Base-by-base conservation (phyloP, 1,140 invertebrate species). In the Lasioglossum baleicum region DNA sequence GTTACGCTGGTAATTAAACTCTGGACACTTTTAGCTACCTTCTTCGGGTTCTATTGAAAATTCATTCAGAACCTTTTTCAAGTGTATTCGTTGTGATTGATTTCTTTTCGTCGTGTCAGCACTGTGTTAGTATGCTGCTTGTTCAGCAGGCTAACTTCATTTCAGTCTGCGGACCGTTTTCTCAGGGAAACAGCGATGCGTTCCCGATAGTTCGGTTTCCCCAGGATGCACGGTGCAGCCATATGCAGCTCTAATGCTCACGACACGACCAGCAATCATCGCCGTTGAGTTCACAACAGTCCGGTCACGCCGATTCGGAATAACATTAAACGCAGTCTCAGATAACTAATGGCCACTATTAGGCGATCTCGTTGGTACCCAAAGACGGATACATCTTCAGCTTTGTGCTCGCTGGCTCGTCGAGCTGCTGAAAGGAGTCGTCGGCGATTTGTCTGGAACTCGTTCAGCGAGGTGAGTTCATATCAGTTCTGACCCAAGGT, bases 301-400 rank as follows among this genome's bases (percentile, higher is more conserved):
- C 63, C 71, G 76, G 76, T 85, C 81, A 83, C 72, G 84, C 84
- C 81, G 83, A 85, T 83, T 85, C 48, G 64, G 70, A 61, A 68
- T 74, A 67, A 82, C 81, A 86, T 85, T 86, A 85, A 53, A 81
- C 70, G 81, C 78, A 82, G 73, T 64, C 60, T 31, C 60, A 58
- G 60, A 86, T 86, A 83, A 86, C 64, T 83, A 81, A 87, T 87
- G 83, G 78, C 70, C 74, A 75, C 86, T 83, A 88, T 88, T 88
- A 88, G 85, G 82, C 80, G 85, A 87, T 85, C 86, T 88, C 83
- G 83, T 87, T 88, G 78, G 82, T 83, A 71, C 84, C 78, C 73
- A 84, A 83, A 80, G 84, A 80, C 84, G 82, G 77, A 86, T 86
- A 85, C 73, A 75, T 86, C 84, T 85, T 85, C 76, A 58, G 83